These are phyloP conservation scores for Pasiphila rectangulata DNA, from an alignment of 2,888 invertebrate species.

Conservation along the genomic window DNA sequence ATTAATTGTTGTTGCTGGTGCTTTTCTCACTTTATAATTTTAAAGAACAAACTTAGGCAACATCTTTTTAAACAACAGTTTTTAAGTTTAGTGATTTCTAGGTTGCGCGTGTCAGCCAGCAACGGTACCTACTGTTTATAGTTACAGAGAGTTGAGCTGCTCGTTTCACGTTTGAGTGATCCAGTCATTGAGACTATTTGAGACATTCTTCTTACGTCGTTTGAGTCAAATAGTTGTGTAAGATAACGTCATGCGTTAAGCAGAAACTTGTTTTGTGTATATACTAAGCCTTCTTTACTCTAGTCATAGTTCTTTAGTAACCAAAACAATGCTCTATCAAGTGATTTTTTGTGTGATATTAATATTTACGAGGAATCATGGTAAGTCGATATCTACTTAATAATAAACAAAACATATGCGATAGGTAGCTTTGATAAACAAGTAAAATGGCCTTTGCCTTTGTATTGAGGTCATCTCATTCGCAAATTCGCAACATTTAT, in stretches of 20 bases:
- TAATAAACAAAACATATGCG: no score
- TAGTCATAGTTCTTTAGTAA: constrained; percentile 24
- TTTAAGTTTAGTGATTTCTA: no score
- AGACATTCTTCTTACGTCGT: constrained; percentile 29
- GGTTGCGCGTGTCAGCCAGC: no score
- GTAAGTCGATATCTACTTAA: constrained; percentile 7
- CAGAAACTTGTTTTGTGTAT: constrained; percentile 1
- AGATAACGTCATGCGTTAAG: constrained; percentile 21
- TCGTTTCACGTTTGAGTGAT: constrained; percentile 6
- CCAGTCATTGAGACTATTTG: neutral
- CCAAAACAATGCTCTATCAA: constrained; percentile 17
- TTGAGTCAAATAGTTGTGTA: constrained; percentile 31
- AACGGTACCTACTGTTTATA: no score
- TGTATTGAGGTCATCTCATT: neutral
- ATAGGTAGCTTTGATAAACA: no score
- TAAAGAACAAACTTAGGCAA: no score
- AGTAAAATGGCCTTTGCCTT: no score
- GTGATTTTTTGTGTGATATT: constrained; percentile 30
- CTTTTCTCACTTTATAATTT: no score
- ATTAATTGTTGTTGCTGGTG: no score
- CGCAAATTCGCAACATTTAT: no score
- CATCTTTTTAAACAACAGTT: no score
- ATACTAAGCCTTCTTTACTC: constrained; percentile 2
- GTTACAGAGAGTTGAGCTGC: neutral
- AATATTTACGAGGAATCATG: constrained; percentile 11